These are phyloP conservation scores for Patiria pectinifera DNA, from an alignment of 53 echinoderm and acorn worm genomes.

Conservation along the genomic window DNA sequence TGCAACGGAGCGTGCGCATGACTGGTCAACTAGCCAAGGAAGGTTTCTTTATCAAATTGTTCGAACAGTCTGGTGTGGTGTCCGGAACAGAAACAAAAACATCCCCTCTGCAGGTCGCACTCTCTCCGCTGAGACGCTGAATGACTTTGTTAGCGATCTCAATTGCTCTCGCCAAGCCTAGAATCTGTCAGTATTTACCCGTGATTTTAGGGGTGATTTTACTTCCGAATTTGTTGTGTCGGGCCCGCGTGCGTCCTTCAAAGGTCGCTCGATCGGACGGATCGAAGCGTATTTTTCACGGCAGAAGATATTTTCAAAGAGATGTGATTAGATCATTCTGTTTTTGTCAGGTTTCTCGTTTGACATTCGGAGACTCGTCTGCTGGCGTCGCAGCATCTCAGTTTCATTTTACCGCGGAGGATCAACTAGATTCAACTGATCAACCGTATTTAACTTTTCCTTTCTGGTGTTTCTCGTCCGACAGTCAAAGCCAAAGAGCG, in stretches of 20 bases:
- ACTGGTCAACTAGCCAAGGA: not conserved
- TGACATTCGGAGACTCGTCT: not conserved
- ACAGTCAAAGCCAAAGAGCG: not conserved
- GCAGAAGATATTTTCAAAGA: not conserved
- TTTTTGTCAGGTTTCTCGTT: too few relatives aligned
- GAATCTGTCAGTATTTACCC: not conserved
- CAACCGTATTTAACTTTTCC: not conserved
- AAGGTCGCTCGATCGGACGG: not conserved
- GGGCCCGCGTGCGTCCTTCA: not conserved
- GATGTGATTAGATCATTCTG: not conserved
- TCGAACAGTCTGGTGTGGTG: not conserved
- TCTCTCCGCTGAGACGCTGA: not conserved
- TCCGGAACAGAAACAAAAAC: not conserved
- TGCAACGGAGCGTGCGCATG: not conserved
- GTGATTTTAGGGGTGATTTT: too few relatives aligned
- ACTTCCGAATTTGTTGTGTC: not conserved
- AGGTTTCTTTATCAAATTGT: not conserved
- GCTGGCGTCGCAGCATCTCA: not conserved
- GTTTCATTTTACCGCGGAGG: too few relatives aligned
- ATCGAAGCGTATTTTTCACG: not conserved
- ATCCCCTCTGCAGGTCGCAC: not conserved
- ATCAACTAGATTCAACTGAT: not conserved
- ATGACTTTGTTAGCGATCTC: not conserved
- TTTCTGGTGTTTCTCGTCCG: not conserved
- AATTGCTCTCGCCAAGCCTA: not conserved